phyloP scores from a whole-genome alignment of 2,797 vertebrate genomes.

The Sebastes taczanowskii region DNA sequence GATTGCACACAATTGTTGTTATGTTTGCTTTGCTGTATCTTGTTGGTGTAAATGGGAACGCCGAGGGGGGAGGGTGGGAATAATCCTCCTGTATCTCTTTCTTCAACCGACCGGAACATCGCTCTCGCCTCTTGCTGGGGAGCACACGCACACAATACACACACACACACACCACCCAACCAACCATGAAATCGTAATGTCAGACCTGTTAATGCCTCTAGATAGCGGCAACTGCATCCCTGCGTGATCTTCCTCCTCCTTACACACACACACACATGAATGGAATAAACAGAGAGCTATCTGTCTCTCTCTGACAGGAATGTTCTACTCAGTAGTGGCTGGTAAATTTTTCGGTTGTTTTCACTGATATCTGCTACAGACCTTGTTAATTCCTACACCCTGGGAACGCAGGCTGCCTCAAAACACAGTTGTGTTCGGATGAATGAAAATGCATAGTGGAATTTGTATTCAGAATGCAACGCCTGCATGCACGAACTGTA shows the following conservation, averaged over 20 bases:
- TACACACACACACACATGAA: conserved; percentile 20
- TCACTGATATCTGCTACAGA: conserved; percentile 31
- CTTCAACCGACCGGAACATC: conserved; percentile 70
- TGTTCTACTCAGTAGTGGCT: conserved; percentile 30
- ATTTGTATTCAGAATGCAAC: conserved; percentile 36
- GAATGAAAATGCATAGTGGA: conserved; percentile 10
- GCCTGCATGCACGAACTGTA: not conserved
- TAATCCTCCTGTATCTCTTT: conserved; percentile 77
- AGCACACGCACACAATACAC: conserved; percentile 40
- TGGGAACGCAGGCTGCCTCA: conserved; percentile 11
- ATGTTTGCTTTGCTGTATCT: conserved; percentile 57
- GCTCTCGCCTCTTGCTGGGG: conserved; percentile 52
- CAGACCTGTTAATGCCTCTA: conserved; percentile 77
- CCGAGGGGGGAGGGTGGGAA: conserved; percentile 31
- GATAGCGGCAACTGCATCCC: conserved; percentile 64
- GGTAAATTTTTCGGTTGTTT: conserved; percentile 43
- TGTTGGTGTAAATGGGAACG: conserved; percentile 61
- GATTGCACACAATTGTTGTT: conserved; percentile 44
- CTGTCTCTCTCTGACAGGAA: conserved; percentile 51
- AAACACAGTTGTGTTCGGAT: conserved; percentile 25
- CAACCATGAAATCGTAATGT: conserved; percentile 81
- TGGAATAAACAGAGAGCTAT: conserved; percentile 56
- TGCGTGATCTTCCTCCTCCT: conserved; percentile 28
- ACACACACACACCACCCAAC: conserved; percentile 45
- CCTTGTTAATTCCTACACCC: conserved; percentile 34